phyloP scores from a whole-genome alignment of 2,888 invertebrate species.

The Dryadula phaetusa region DNA sequence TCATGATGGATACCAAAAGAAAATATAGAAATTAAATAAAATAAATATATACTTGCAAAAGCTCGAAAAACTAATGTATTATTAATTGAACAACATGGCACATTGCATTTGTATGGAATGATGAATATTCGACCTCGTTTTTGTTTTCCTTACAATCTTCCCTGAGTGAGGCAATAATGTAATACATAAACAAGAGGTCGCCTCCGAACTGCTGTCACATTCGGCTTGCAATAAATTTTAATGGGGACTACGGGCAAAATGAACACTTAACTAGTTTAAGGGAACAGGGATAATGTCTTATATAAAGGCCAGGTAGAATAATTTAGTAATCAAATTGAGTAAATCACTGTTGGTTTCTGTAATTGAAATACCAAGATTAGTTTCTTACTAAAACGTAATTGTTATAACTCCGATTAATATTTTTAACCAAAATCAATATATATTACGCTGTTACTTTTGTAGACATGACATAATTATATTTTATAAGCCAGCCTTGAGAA shows the following conservation, averaged over 20 bases:
- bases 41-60: background rate
- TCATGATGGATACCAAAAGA: too few relatives aligned
- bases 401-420: background rate
- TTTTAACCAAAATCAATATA: background rate
- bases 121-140: slow-evolving; percentile 73
- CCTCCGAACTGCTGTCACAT: slow-evolving; percentile 50
- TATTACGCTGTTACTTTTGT: too few relatives aligned
- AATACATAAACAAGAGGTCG: slow-evolving; percentile 73
- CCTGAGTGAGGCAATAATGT: slow-evolving; percentile 76
- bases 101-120: slow-evolving; percentile 31
- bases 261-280: slow-evolving; percentile 42
- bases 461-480: too few relatives aligned
- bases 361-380: background rate
- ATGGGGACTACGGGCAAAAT: slow-evolving; percentile 36
- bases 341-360: background rate
- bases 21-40: background rate
- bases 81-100: slow-evolving; percentile 18
- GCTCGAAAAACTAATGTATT: slow-evolving; percentile 1
- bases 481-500: too few relatives aligned
- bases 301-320: slow-evolving; percentile 15
- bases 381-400: background rate
- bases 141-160: slow-evolving; percentile 70
- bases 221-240: slow-evolving; percentile 43
- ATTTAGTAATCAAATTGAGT: slow-evolving; percentile 1
- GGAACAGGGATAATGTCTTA: slow-evolving; percentile 27